phyloP scores from a whole-genome alignment of 2,113 vertebrate species.

The Ceyx cyanopectus region DNA sequence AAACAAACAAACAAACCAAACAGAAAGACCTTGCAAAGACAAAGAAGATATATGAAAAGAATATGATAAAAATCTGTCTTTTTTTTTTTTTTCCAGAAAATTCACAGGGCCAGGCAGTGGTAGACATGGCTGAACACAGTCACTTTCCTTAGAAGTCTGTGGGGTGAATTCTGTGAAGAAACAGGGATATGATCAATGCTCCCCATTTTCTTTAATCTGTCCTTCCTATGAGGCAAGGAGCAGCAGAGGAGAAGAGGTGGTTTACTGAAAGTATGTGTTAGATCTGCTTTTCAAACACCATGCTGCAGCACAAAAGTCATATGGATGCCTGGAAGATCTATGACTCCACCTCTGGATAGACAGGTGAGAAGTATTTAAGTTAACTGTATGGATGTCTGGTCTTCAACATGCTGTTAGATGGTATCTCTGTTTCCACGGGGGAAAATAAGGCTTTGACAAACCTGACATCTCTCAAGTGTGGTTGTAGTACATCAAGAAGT shows the following conservation, averaged over 20 bases:
- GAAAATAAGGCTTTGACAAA: neutral
- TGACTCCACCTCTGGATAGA: slow-evolving; percentile 32
- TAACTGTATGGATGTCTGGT: neutral
- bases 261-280: neutral
- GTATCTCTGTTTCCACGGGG: neutral
- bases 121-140: neutral
- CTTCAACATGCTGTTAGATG: neutral
- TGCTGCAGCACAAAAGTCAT: neutral
- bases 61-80: neutral
- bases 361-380: neutral
- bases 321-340: neutral
- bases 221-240: neutral
- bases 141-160: neutral
- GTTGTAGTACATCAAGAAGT: neutral
- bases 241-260: neutral
- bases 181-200: neutral
- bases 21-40: neutral
- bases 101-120: neutral
- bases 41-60: neutral
- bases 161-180: neutral
- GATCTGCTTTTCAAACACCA: neutral
- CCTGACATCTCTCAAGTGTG: neutral
- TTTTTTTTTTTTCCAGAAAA: neutral
- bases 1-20: neutral
- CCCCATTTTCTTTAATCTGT: neutral